Conservation (phyloP, 1,140 invertebrate genomes). For the Zaprionus kolodkinae region DNA sequence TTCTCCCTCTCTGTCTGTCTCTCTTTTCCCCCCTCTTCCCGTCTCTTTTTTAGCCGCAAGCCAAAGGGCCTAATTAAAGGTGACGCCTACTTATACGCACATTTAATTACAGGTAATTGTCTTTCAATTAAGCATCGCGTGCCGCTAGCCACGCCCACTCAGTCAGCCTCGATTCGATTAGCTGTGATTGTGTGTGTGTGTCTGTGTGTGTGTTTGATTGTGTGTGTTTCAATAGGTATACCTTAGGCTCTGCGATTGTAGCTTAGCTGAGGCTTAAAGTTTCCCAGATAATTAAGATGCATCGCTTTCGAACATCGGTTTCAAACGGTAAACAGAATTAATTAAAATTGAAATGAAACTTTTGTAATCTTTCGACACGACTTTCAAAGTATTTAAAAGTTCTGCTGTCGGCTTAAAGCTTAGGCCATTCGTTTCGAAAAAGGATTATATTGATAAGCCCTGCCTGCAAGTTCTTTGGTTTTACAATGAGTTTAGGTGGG, state of each 20-base stretch:
- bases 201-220: too few relatives aligned
- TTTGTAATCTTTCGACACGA: background rate
- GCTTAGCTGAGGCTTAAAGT: conserved; percentile 1
- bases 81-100: conserved; percentile 63
- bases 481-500: background rate
- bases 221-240: too few relatives aligned
- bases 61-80: conserved; percentile 64
- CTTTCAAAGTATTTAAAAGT: conserved; percentile 3
- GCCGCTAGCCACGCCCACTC: conserved; percentile 47
- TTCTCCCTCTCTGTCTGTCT: background rate
- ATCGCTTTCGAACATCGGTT: background rate
- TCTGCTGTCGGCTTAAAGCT: background rate
- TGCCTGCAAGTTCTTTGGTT: background rate
- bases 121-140: conserved; percentile 78
- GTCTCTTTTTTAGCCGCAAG: background rate
- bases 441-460: conserved; percentile 7
- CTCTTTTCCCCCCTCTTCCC: background rate
- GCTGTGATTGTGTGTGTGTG: background rate
- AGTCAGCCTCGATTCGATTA: background rate
- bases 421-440: background rate
- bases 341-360: background rate
- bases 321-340: conserved; percentile 8
- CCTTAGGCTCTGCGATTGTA: background rate
- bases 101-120: conserved; percentile 78
- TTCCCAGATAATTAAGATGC: background rate